phyloP scores from a whole-genome alignment of 2,797 vertebrate species.

The Rhyacichthys aspro region DNA sequence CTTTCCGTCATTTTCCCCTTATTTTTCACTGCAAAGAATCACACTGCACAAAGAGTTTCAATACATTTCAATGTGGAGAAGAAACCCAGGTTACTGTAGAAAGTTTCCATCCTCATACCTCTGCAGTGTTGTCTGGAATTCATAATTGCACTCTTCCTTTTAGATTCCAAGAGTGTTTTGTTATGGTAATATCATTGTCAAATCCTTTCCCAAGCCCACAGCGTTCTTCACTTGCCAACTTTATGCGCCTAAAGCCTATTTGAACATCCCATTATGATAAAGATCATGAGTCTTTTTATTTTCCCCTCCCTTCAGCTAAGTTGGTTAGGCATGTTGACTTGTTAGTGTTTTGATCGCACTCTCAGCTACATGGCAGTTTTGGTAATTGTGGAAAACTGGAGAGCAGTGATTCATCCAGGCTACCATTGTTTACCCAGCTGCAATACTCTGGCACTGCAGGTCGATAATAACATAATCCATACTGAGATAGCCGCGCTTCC shows the following conservation, averaged over 20 bases:
- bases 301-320: slow-evolving; percentile 35
- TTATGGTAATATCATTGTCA: slow-evolving; percentile 56
- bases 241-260: slow-evolving; percentile 40
- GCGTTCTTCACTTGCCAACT: slow-evolving; percentile 25
- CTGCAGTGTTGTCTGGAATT: slow-evolving; percentile 55
- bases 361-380: slow-evolving; percentile 56
- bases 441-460: slow-evolving; percentile 69
- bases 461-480: slow-evolving; percentile 82
- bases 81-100: slow-evolving; percentile 34
- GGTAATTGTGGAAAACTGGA: slow-evolving; percentile 63
- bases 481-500: slow-evolving; percentile 74
- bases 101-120: slow-evolving; percentile 50
- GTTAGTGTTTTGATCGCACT: slow-evolving; percentile 56
- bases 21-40: slow-evolving; percentile 25
- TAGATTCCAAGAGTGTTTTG: slow-evolving; percentile 52
- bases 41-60: slow-evolving; percentile 39
- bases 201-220: slow-evolving; percentile 44
- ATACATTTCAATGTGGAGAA: slow-evolving; percentile 40
- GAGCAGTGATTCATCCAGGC: slow-evolving; percentile 59
- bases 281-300: slow-evolving; percentile 31
- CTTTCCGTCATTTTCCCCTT: slow-evolving; percentile 29
- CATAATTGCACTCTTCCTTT: slow-evolving; percentile 49
- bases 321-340: slow-evolving; percentile 39
- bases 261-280: slow-evolving; percentile 51
- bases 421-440: slow-evolving; percentile 77